Evolutionary conservation across 2,113 vertebrate species (phyloP), one percentile per base, ranked within the genome.

Genomic region (Jaculus jaculus): DNA sequence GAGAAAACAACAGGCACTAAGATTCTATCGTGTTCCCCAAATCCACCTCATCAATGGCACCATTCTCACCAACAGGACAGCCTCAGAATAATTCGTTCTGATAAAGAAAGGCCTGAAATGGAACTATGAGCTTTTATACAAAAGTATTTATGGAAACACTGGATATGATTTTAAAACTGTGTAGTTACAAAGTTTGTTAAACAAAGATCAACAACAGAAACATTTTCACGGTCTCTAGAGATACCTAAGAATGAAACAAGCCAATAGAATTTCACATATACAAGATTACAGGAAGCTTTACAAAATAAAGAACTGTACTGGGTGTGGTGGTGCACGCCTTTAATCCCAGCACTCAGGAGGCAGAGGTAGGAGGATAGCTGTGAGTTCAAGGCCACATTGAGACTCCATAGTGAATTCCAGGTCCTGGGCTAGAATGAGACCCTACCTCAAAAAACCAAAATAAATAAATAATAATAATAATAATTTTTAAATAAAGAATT

Each of bases 1-100:
- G 39, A 5, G 23, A 63, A 68, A 30, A n/a, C 30, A 1, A 7
- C 42, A 54, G 32, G 66, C 7, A n/a, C 32, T 63, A 63, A 23
- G 10, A 84, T 34, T 47, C 42, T 47, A 18, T 17, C 42, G 54
- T 26, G 66, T n/a, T n/a, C 51, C 34, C 66, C 82, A 54, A 18
- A 51, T 21, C 32, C 75, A 34, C 82, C 83, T 58, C 32, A 0
- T n/a, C 30, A 20, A n/a, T 2, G 51, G n/a, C 30, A 17, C 32
- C 73, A 79, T 54, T 90, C 51, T 91, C 75, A 77, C 65, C 80
- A 83, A 78, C 23, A 73, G 65, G 61, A 37, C 12, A 68, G 73
- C 28, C 60, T 80, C 60, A 87, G 71, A 93, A 94, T 69, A 85
- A 71, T 69, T 65, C 66, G 39, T 54, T 68, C 63, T 94, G 47